A percentile compares a stretch with the other conserved stretches of the same genome.
Conservation (phyloP, 2,113 vertebrate species). For the Istiophorus platypterus region DNA sequence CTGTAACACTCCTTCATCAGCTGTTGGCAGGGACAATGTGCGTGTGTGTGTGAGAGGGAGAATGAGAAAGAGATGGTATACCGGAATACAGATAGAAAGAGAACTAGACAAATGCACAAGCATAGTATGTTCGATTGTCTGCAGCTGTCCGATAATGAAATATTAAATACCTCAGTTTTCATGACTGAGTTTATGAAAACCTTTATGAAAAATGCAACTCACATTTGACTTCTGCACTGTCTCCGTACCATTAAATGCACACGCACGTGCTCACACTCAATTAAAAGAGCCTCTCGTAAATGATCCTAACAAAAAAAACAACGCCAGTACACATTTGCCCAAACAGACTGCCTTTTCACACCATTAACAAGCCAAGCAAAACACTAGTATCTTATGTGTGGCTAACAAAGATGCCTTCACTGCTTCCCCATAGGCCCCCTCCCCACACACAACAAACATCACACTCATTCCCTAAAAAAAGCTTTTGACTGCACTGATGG, state of each 20-base stretch:
- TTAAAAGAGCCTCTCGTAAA: slow-evolving; percentile 66
- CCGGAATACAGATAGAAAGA: neutral
- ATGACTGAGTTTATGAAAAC: neutral
- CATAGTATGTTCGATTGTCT: neutral
- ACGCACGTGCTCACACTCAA: slow-evolving; percentile 37
- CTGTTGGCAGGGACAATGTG: slow-evolving; percentile 17
- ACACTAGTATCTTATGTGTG: slow-evolving; percentile 73
- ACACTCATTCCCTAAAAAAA: slow-evolving; percentile 72
- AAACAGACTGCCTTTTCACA: slow-evolving; percentile 71
- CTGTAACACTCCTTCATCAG: slow-evolving; percentile 35
- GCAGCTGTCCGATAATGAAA: neutral
- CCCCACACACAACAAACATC: slow-evolving; percentile 73
- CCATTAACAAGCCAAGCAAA: slow-evolving; percentile 59
- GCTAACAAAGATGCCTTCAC: slow-evolving; percentile 78
- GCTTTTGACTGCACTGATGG: slow-evolving; percentile 57
- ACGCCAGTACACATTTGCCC: slow-evolving; percentile 24
- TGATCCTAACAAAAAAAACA: slow-evolving; percentile 47
- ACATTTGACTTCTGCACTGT: neutral
- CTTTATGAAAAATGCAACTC: neutral
- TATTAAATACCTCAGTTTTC: neutral
- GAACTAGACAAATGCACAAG: slow-evolving; percentile 10
- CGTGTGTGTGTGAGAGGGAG: slow-evolving; percentile 11
- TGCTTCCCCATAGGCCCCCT: slow-evolving; percentile 30
- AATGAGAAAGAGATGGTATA: neutral
- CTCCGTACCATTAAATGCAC: slow-evolving; percentile 2